A percentile compares a stretch with the other conserved stretches of the same genome.
Evolutionary conservation across 2,113 vertebrate species (phyloP).

Genomic region (Casuarius casuarius): DNA sequence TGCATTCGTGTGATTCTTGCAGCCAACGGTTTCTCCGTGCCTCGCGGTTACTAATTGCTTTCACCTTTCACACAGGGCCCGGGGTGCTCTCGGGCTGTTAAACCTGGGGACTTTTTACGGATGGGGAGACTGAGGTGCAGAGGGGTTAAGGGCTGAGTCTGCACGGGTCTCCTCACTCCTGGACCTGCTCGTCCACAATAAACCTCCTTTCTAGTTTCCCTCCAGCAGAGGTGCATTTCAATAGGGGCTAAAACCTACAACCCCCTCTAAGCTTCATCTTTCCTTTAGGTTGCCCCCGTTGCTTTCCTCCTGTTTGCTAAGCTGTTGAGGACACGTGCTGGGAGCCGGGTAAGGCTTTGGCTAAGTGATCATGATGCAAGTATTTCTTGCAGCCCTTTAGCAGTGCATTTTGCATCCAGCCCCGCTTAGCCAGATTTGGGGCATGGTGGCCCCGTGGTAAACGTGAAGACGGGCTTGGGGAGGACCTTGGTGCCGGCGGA

Average conservation of each 20-base stretch:
- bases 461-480: not conserved
- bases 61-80: rapidly evolving
- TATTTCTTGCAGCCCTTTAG: not conserved
- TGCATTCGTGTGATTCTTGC: not conserved
- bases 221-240: not conserved
- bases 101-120: not conserved
- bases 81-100: not conserved
- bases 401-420: not conserved
- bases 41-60: not conserved
- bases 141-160: not conserved
- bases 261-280: not conserved
- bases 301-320: not conserved
- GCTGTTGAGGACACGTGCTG: not conserved
- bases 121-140: not conserved
- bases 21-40: not conserved
- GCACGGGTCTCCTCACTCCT: not conserved
- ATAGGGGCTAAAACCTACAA: not conserved
- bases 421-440: rapidly evolving
- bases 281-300: not conserved
- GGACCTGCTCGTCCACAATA: not conserved
- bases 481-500: not conserved
- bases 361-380: not conserved
- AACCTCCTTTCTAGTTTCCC: not conserved
- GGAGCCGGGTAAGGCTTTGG: not conserved
- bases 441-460: rapidly evolving